Evolutionary conservation across 2,797 vertebrate genomes (phyloP).

Genomic region (Gila robusta): DNA sequence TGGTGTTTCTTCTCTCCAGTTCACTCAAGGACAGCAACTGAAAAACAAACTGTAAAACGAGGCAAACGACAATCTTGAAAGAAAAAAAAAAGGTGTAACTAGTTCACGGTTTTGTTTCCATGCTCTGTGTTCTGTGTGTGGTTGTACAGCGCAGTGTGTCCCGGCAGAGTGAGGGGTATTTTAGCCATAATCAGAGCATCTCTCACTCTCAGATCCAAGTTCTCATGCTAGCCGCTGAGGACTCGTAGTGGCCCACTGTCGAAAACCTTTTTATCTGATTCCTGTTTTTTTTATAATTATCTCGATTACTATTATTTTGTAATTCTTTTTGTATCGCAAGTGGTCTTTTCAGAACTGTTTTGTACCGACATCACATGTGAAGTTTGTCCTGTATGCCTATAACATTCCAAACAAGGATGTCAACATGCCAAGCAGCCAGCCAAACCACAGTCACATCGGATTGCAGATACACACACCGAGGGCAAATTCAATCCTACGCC

Average conservation of each 20-base stretch:
- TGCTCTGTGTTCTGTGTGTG: slow-evolving; percentile 64
- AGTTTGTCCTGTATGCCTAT: slow-evolving; percentile 69
- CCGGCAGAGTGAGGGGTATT: slow-evolving; percentile 65
- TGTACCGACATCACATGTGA: slow-evolving; percentile 71
- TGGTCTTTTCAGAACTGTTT: slow-evolving; percentile 75
- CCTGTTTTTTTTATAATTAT: slow-evolving; percentile 70
- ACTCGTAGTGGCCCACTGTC: slow-evolving; percentile 63
- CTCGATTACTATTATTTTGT: slow-evolving; percentile 73
- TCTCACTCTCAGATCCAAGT: slow-evolving; percentile 62
- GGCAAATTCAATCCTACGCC: background rate
- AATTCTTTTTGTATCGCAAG: slow-evolving; percentile 78
- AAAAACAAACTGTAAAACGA: slow-evolving; percentile 67
- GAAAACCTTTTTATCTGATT: slow-evolving; percentile 72
- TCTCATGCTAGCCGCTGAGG: slow-evolving; percentile 59
- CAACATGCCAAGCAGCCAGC: slow-evolving; percentile 61
- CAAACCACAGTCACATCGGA: slow-evolving; percentile 60
- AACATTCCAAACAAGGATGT: slow-evolving; percentile 79
- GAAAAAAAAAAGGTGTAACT: slow-evolving; percentile 69
- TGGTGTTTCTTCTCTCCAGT: slow-evolving; percentile 56
- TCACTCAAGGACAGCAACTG: slow-evolving; percentile 62
- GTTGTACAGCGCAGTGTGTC: slow-evolving; percentile 65
- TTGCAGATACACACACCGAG: slow-evolving; percentile 37
- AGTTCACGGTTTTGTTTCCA: slow-evolving; percentile 71
- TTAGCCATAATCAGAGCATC: slow-evolving; percentile 74
- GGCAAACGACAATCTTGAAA: slow-evolving; percentile 84